Percentiles rank a stretch among this genome's conserved stretches.
Conservation (phyloP, 2,113 vertebrate species). For the Pseudolaguvia tuberculata region DNA sequence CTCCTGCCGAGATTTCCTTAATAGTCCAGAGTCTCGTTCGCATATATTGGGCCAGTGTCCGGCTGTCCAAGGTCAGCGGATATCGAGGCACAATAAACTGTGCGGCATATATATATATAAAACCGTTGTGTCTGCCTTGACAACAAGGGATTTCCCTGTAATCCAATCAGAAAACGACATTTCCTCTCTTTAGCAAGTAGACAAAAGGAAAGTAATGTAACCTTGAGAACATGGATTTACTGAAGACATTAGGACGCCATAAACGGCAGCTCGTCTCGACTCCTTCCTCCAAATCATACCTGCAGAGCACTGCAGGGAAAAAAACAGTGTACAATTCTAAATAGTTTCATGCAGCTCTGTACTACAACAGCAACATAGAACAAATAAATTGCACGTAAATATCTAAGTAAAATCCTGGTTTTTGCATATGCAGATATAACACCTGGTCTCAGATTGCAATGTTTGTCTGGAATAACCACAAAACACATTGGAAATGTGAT, state of each 20-base stretch:
- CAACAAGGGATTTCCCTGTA: constrained; percentile 31
- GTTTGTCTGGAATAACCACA: constrained; percentile 9
- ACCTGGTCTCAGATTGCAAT: constrained; percentile 16
- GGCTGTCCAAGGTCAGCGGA: too few relatives aligned
- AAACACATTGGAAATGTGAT: constrained; percentile 1
- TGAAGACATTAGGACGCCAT: background rate
- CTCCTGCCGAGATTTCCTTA: too few relatives aligned
- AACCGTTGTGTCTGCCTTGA: background rate
- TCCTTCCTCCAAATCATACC: background rate
- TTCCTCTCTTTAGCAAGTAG: constrained; percentile 17
- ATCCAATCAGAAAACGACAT: constrained; percentile 8
- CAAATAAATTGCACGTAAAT: background rate
- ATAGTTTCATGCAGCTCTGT: constrained; percentile 2
- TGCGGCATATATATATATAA: too few relatives aligned
- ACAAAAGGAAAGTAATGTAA: background rate
- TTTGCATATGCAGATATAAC: background rate
- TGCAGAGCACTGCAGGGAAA: constrained; percentile 2
- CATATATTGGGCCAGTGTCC: too few relatives aligned
- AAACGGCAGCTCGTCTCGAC: background rate
- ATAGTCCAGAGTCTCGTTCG: too few relatives aligned
- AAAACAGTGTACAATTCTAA: background rate
- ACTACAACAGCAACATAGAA: background rate
- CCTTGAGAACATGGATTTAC: background rate
- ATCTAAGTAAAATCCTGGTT: background rate
- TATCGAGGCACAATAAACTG: too few relatives aligned